phyloP scores from a whole-genome alignment of 1,140 invertebrate genomes.

The Propsilocerus akamusi region DNA sequence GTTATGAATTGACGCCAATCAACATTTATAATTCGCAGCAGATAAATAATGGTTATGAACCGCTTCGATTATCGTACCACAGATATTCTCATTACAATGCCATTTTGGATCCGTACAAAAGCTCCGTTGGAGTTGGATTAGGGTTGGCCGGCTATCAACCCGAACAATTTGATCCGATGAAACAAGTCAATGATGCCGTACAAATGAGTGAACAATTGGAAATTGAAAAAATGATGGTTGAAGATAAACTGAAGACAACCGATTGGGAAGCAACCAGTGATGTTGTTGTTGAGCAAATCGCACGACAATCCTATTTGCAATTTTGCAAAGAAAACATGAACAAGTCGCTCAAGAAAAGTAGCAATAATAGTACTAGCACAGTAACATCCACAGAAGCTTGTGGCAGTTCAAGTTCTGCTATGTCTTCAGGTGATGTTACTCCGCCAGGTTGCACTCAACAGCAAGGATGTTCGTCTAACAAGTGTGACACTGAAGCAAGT shows the following conservation, averaged over 20 bases:
- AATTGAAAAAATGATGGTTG: constrained; percentile 83
- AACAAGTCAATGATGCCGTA: constrained; percentile 59
- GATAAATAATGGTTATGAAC: constrained; percentile 57
- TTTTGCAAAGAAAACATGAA: constrained; percentile 57
- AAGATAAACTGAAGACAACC: constrained; percentile 79
- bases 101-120: constrained; percentile 73
- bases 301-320: constrained; percentile 75
- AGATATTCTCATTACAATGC: constrained; percentile 82
- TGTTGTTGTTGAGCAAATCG: constrained; percentile 78
- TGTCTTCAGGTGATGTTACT: neutral
- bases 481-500: neutral
- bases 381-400: constrained; percentile 1
- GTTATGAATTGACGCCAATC: constrained; percentile 73
- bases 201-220: constrained; percentile 68
- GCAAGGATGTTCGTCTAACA: neutral
- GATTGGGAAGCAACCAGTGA: constrained; percentile 91
- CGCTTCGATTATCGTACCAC: constrained; percentile 81
- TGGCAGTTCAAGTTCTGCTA: neutral
- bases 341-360: neutral
- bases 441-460: neutral
- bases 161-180: constrained; percentile 48
- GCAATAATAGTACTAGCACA: constrained; percentile 1
- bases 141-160: constrained; percentile 72
- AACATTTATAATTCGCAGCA: constrained; percentile 69
- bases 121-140: constrained; percentile 68